Evolutionary conservation across 2,888 invertebrate species (phyloP).

Genomic region (Arctia plantaginis): DNA sequence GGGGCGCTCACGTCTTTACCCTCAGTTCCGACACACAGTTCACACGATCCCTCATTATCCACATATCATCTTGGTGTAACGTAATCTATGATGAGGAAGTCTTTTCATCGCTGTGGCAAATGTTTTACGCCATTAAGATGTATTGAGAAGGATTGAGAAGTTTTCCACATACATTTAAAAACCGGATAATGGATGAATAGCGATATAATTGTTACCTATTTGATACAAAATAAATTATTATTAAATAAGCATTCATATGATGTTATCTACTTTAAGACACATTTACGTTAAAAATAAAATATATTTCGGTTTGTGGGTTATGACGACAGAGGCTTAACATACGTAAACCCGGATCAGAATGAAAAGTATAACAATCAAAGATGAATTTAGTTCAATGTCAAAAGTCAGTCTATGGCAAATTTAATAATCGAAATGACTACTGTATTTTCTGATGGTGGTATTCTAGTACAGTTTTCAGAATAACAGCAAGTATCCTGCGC

Average conservation of each 20-base stretch:
- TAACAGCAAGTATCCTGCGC: background rate
- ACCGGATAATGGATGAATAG: background rate
- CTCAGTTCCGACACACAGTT: constrained; percentile 56
- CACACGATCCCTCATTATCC: constrained; percentile 72
- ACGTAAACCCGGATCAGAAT: background rate
- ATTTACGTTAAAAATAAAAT: background rate
- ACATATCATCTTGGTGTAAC: constrained; percentile 42
- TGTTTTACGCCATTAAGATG: constrained; percentile 26
- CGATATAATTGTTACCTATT: background rate
- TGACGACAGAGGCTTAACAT: background rate
- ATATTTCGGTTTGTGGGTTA: background rate
- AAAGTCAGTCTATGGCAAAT: background rate
- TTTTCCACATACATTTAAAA: background rate
- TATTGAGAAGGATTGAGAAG: background rate
- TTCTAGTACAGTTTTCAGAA: background rate
- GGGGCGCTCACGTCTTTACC: constrained; percentile 73
- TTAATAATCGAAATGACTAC: background rate
- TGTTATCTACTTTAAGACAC: background rate
- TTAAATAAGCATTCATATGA: background rate
- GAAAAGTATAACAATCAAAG: background rate
- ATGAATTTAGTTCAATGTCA: background rate
- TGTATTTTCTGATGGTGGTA: background rate
- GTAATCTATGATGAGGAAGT: constrained; percentile 40
- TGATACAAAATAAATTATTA: background rate
- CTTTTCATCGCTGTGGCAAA: constrained; percentile 31